Conservation (phyloP, 2,888 invertebrate genomes). For the Aplocera efformata region DNA sequence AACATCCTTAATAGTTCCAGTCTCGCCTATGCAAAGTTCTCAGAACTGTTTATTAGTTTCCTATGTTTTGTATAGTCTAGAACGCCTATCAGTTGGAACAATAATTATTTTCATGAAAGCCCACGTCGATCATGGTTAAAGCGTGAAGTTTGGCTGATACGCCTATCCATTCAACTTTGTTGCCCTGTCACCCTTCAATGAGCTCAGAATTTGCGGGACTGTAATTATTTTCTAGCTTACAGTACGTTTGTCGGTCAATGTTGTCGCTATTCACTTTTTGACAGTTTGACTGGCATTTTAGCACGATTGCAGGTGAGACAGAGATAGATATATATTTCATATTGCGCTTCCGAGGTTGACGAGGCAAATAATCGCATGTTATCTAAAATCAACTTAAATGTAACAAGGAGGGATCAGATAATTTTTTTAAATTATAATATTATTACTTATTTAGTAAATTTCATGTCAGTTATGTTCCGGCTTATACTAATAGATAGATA, state of each 20-base stretch:
- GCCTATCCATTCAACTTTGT: constrained; percentile 35
- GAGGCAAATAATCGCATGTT: too few relatives aligned
- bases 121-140: constrained; percentile 34
- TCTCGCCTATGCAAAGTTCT: not conserved
- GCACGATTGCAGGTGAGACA: too few relatives aligned
- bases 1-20: constrained; percentile 1
- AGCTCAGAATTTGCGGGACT: constrained; percentile 5
- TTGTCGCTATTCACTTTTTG: too few relatives aligned
- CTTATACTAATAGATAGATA: too few relatives aligned
- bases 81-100: constrained; percentile 24
- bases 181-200: constrained; percentile 23
- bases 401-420: too few relatives aligned
- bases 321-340: too few relatives aligned
- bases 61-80: constrained; percentile 11
- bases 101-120: constrained; percentile 43
- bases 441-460: too few relatives aligned
- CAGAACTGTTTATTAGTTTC: constrained; percentile 3
- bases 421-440: too few relatives aligned
- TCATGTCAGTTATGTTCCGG: too few relatives aligned
- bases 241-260: not conserved
- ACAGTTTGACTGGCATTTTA: too few relatives aligned
- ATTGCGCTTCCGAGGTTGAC: too few relatives aligned
- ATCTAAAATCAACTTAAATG: too few relatives aligned
- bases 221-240: constrained; percentile 10
- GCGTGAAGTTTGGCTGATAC: constrained; percentile 42